These are phyloP conservation scores for Oryctolagus cuniculus DNA, from an alignment of 2,113 vertebrate genomes.

Conservation along the genomic window DNA sequence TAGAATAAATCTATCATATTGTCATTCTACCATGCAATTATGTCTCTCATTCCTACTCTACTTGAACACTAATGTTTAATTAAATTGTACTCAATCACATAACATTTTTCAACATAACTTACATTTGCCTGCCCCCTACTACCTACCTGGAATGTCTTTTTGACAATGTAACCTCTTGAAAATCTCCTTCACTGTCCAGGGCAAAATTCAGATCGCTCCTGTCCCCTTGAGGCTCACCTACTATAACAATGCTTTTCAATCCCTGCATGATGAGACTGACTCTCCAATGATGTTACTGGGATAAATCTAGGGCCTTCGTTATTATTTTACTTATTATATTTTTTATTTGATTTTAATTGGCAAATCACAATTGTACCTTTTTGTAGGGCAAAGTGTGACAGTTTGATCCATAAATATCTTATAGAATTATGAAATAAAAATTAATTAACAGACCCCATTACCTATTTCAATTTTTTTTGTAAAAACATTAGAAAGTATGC, in stretches of 20 bases:
- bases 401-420: too few relatives aligned
- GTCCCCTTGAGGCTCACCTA: neutral
- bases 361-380: too few relatives aligned
- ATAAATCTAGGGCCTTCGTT: neutral
- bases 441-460: too few relatives aligned
- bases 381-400: too few relatives aligned
- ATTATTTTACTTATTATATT: too few relatives aligned
- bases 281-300: neutral
- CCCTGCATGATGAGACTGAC: neutral
- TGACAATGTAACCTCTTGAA: neutral
- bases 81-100: neutral
- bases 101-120: neutral
- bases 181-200: neutral
- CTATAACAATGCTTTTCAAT: neutral
- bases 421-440: too few relatives aligned
- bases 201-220: neutral
- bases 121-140: neutral
- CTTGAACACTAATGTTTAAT: neutral
- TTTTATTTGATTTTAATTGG: too few relatives aligned
- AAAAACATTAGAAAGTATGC: too few relatives aligned
- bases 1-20: neutral
- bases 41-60: neutral
- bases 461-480: too few relatives aligned
- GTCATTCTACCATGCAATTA: neutral
- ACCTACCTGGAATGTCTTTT: neutral